phyloP scores from a whole-genome alignment of 2,113 vertebrate species.

The Australoheros scitulus region DNA sequence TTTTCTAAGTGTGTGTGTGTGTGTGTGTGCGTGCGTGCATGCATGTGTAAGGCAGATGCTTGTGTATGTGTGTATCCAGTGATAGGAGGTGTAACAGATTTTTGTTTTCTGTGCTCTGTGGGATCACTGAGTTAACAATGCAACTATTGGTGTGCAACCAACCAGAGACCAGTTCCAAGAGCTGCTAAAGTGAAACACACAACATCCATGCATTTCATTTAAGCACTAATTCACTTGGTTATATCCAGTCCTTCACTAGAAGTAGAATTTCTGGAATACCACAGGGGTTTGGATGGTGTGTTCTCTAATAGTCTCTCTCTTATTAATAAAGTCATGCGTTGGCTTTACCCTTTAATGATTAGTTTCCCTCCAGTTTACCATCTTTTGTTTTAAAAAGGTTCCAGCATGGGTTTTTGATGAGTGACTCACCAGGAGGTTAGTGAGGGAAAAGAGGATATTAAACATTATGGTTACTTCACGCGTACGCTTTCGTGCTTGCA shows the following conservation, averaged over 20 bases:
- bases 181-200: conserved; percentile 72
- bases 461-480: background rate
- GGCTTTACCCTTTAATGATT: background rate
- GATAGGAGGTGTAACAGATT: conserved; percentile 64
- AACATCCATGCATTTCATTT: conserved; percentile 59
- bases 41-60: too few relatives aligned
- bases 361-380: background rate
- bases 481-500: background rate
- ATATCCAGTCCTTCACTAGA: conserved; percentile 41
- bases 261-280: conserved; percentile 34
- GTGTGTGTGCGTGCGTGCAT: background rate
- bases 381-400: background rate
- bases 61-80: conserved; percentile 36
- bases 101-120: conserved; percentile 64
- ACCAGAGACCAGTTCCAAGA: conserved; percentile 73
- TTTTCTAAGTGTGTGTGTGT: background rate
- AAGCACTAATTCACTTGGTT: conserved; percentile 47
- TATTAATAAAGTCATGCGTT: background rate
- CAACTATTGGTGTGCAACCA: conserved; percentile 76
- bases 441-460: background rate
- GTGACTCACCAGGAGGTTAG: background rate
- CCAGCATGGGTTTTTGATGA: background rate
- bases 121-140: conserved; percentile 74
- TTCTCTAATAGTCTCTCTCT: background rate
- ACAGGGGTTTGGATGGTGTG: background rate